phyloP scores from a whole-genome alignment of 2,888 invertebrate genomes.

The Pyralis farinalis region DNA sequence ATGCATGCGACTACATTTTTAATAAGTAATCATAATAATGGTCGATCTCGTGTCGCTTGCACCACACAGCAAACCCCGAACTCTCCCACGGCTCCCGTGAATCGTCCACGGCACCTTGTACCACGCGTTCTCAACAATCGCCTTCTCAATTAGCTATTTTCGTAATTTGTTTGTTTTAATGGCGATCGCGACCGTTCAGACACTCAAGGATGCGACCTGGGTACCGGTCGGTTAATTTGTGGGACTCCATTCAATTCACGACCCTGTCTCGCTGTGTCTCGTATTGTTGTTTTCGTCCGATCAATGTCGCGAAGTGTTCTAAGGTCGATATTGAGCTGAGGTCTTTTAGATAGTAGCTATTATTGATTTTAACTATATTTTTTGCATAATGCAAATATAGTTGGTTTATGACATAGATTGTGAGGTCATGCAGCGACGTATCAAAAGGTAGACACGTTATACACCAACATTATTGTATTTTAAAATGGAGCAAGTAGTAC shows the following conservation, averaged over 20 bases:
- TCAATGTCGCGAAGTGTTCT: conserved; percentile 7
- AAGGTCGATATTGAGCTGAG: background rate
- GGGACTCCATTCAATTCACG: conserved; percentile 2
- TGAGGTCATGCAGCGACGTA: too few relatives aligned
- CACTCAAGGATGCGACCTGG: conserved; percentile 16
- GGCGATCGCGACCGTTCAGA: conserved; percentile 14
- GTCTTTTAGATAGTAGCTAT: background rate
- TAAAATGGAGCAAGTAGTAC: too few relatives aligned
- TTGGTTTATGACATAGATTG: too few relatives aligned
- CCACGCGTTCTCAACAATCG: conserved; percentile 35
- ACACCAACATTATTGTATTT: too few relatives aligned
- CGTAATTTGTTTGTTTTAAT: conserved; percentile 36
- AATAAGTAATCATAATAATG: too few relatives aligned
- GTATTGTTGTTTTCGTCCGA: conserved; percentile 1
- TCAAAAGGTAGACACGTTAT: too few relatives aligned
- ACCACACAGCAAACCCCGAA: conserved; percentile 20
- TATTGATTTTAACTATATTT: background rate
- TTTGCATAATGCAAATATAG: too few relatives aligned
- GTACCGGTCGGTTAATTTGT: conserved; percentile 14
- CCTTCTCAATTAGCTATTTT: conserved; percentile 47
- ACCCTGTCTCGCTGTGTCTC: background rate
- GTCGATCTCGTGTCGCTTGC: conserved; percentile 18
- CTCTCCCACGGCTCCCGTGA: conserved; percentile 46
- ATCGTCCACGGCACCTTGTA: conserved; percentile 39
- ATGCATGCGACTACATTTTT: too few relatives aligned